Percentiles rank a stretch among this genome's conserved stretches.
phyloP scores from a whole-genome alignment of 2,797 vertebrate genomes.

The Acanthornis magna region DNA sequence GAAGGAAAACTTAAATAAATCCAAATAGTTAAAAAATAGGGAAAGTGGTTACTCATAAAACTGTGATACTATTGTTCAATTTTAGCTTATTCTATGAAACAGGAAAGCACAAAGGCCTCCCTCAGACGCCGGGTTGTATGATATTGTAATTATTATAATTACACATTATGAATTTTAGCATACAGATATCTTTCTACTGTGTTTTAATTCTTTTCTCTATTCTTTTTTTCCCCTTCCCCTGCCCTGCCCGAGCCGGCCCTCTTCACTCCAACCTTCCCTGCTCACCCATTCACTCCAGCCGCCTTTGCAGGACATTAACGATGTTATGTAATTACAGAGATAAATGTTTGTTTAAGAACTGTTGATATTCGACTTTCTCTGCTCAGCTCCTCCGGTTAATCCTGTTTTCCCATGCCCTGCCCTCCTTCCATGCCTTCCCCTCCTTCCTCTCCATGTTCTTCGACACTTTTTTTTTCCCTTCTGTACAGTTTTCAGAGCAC shows the following conservation, averaged over 20 bases:
- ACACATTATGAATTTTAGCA: constrained; percentile 91
- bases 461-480: constrained; percentile 70
- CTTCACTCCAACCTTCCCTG: not conserved
- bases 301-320: constrained; percentile 28
- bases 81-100: constrained; percentile 77
- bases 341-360: constrained; percentile 71
- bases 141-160: constrained; percentile 93
- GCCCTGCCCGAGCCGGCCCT: not conserved
- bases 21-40: constrained; percentile 39
- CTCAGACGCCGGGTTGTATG: constrained; percentile 87
- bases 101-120: constrained; percentile 91
- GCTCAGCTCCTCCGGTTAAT: constrained; percentile 60
- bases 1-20: constrained; percentile 26
- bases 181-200: constrained; percentile 92
- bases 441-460: constrained; percentile 12
- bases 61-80: constrained; percentile 78
- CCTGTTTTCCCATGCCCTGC: constrained; percentile 71
- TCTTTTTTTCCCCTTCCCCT: not conserved
- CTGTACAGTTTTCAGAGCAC: constrained; percentile 98
- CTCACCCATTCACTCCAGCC: not conserved
- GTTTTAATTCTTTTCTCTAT: constrained; percentile 80
- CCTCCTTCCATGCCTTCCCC: not conserved
- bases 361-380: constrained; percentile 74
- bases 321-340: constrained; percentile 63
- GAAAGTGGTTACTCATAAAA: constrained; percentile 62